Conservation (phyloP, 2,113 vertebrate genomes). For the Leiothrix lutea region DNA sequence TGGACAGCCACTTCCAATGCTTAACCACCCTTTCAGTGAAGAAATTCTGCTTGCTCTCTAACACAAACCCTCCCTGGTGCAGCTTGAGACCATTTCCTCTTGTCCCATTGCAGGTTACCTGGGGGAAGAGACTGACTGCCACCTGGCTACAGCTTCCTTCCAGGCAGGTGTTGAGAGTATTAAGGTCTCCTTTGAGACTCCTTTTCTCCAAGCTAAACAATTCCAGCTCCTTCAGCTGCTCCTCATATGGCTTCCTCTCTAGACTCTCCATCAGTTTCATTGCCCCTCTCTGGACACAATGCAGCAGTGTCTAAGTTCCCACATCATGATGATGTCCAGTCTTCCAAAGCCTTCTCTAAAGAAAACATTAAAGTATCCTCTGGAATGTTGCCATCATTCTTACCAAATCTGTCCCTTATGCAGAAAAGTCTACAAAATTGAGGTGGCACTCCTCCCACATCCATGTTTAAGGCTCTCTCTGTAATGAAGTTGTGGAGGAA, state of each 20-base stretch:
- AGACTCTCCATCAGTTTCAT: background rate
- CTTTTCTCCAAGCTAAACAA: background rate
- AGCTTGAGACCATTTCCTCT: background rate
- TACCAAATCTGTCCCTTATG: background rate
- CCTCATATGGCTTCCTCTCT: background rate
- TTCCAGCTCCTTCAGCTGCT: background rate
- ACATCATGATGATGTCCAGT: background rate
- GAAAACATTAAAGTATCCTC: background rate
- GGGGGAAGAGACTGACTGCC: background rate
- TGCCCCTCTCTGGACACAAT: background rate
- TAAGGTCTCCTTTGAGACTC: background rate
- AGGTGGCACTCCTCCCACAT: background rate
- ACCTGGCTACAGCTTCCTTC: background rate
- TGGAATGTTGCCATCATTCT: background rate
- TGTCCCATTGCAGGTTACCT: background rate
- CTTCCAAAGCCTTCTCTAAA: background rate
- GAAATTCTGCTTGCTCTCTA: background rate
- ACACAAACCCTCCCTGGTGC: background rate
- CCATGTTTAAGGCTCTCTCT: background rate
- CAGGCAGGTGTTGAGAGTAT: too few relatives aligned
- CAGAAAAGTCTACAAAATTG: background rate
- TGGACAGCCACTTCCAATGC: background rate
- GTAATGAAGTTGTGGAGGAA: background rate
- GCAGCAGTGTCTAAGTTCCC: background rate
- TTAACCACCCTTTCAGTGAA: background rate